These are phyloP conservation scores for Drosophila putrida DNA, from an alignment of 2,888 invertebrate species.

Conservation along the genomic window DNA sequence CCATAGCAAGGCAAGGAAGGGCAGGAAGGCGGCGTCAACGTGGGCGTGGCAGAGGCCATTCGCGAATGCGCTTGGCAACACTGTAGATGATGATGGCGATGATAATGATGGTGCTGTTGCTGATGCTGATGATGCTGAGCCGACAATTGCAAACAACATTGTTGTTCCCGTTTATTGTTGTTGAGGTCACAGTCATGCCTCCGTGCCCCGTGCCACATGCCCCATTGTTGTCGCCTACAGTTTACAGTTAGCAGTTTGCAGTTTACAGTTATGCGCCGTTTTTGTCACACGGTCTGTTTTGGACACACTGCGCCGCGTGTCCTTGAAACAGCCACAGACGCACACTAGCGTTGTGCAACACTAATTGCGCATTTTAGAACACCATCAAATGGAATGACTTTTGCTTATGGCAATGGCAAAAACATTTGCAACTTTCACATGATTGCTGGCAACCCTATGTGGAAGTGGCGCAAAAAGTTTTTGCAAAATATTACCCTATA, in stretches of 20 bases:
- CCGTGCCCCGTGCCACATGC: neutral
- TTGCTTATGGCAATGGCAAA: slow-evolving; percentile 21
- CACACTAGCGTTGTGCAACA: slow-evolving; percentile 49
- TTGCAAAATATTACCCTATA: slow-evolving; percentile 5
- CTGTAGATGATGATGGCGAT: slow-evolving; percentile 45
- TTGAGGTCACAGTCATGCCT: slow-evolving; percentile 30
- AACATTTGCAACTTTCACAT: slow-evolving; percentile 8
- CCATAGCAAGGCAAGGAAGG: slow-evolving; percentile 9
- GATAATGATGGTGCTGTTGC: slow-evolving; percentile 14
- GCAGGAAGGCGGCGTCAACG: neutral
- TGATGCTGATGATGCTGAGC: slow-evolving; percentile 40
- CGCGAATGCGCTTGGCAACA: slow-evolving; percentile 53
- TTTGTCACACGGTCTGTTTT: slow-evolving; percentile 39
- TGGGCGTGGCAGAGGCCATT: slow-evolving; percentile 24
- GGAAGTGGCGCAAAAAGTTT: neutral
- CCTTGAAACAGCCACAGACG: slow-evolving; percentile 30
- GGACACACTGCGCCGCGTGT: slow-evolving; percentile 32
- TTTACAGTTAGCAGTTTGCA: slow-evolving; percentile 12
- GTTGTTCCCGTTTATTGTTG: slow-evolving; percentile 50
- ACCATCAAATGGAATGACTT: slow-evolving; percentile 35
- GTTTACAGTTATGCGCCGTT: slow-evolving; percentile 20
- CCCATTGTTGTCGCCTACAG: slow-evolving; percentile 5
- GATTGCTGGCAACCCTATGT: slow-evolving; percentile 3
- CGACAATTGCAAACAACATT: slow-evolving; percentile 51
- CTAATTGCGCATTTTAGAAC: slow-evolving; percentile 50